Evolutionary conservation across 2,888 invertebrate genomes (phyloP), one percentile per base, ranked within the genome.

Genomic region (Acheta domesticus): DNA sequence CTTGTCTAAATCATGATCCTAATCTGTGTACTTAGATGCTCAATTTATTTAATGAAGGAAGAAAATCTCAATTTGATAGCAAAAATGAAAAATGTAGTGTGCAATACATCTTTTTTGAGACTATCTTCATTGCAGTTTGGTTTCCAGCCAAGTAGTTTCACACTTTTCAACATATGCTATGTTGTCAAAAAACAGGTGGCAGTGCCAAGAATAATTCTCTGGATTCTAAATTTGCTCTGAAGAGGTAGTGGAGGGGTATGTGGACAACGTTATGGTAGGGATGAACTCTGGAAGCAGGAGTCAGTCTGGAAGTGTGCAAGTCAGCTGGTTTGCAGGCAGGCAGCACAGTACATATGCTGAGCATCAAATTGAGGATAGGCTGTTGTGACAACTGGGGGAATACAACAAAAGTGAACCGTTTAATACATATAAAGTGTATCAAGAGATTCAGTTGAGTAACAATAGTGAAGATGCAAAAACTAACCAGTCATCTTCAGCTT

Each of bases 401-500:
- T 80, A 79, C 78, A 81, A 81, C 77, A 80, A 81, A 79, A 79
- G 79, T 49, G 81, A 80, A 62, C 82, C 83, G 74, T 82, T 81
- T 48, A 80, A 81, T 73, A 83, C 82, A 82, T 83, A 86, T 83
- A 86, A 86, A 85, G 86, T 86, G 83, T 86, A 84, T 82, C 86
- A 86, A 82, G 86, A 87, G 82, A 86, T 87, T 82, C 84, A 84
- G 82, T 83, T 86, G 80, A 83, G 84, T 82, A 82, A 81, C 74
- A 50, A 49, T 20, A 62, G 48, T 20, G 74, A 78, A 14, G 62
- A 62, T 62, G 62, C n/a, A 19, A 62, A 62, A 62, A 19, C 62
- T 19, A 36, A 36, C 36, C 36, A 36, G 36, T 19, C 62, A 62
- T 62, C 62, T 62, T n/a, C 62, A 62, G n/a, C 62, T n/a, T 62